Evolutionary conservation across 1,140 invertebrate species (phyloP), one percentile per base, ranked within the genome.

Genomic region (Phymastichus coffea): DNA sequence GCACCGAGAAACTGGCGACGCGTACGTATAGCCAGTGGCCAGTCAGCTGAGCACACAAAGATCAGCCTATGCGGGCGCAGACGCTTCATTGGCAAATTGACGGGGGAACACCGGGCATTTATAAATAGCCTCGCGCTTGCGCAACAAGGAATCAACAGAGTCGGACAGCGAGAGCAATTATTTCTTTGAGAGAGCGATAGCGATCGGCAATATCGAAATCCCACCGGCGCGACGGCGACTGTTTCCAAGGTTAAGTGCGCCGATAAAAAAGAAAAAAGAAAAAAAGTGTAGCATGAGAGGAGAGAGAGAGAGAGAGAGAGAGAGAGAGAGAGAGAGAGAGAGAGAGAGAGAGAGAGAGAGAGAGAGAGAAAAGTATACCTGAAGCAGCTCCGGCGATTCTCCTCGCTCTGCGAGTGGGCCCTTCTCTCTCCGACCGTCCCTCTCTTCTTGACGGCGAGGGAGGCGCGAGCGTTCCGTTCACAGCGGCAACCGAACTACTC

Each of bases 161-260:
- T 22, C 25, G 26, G 20, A 19, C n/a, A 37, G 22, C 6, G 20
- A 15, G 20, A 19, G 10, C n/a, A 22, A 23, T 4, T 37, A 43
- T 43, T 41, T 30, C 37, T 19, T 8, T 15, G 2, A 7, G 10
- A 15, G 19, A 30, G 23, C 9, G 10, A n/a, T 37, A 23, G 33
- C 43, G 30, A 47, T 57, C 54, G n/a, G 26, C n/a, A 38, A 53
- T 26, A 15, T 41, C 40, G 28, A 23, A 26, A n/a, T 10, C 28
- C 8, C 17, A 12, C 1, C 3, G 6, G 41, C 28, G 28, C 37
- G 19, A 28, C 43, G 30, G 54, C 54, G 54, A 35, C n/a, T n/a
- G n/a, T 46, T 57, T 57, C 49, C 44, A 57, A 57, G 55, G 55
- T 57, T 57, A 57, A 49, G 55, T 41, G 37, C 37, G 55, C n/a